Base-by-base conservation (phyloP, 1,140 invertebrate species). In the Cotesia chilonis region DNA sequence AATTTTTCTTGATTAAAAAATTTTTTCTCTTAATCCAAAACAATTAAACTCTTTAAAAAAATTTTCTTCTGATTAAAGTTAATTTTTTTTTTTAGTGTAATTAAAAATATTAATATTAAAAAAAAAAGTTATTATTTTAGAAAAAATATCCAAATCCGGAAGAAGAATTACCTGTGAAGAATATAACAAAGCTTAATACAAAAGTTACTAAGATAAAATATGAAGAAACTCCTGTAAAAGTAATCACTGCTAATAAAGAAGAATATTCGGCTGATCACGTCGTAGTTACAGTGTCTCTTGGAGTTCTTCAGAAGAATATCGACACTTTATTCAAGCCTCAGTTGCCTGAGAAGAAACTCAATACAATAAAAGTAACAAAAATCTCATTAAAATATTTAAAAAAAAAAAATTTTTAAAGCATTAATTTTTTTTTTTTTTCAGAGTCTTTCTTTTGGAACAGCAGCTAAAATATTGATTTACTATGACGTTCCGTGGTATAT, bases 391-490 rank as follows among this genome's bases (percentile, higher is more conserved):
- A 47, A 41, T 10, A 35, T 60, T 60, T 2, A 1, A 12, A 38
- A 12, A 38, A 12, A 38, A 35, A 35, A 35, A 57, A 36, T 14
- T 70, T 28, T 28, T 28, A 28, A 28, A 28, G 2, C 57, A 35
- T 41, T n/a, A 1, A 65, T 9, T 54, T 36, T 76, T 84, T 54
- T 36, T 76, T 84, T 64, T 12, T 37, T 37, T 6, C 65, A 89
- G 83, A 78, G 80, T 71, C 75, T 90, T 51, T 89, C 85, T 3
- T 89, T 89, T 82, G 90, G 90, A 14, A 87, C 83, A n/a, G 88
- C 90, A 0, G 85, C 89, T 71, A 92, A 92, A 82, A 91, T 96
- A 69, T 94, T 92, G 77, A 79, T 93, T 38, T 88, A 91, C 72
- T 93, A 91, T 76, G 81, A 88, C 0, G 79, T 85, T 17, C 84